Evolutionary conservation across 2,113 vertebrate species (phyloP), one percentile per base, ranked within the genome.

Genomic region (Xenotilapia flavipinnis): DNA sequence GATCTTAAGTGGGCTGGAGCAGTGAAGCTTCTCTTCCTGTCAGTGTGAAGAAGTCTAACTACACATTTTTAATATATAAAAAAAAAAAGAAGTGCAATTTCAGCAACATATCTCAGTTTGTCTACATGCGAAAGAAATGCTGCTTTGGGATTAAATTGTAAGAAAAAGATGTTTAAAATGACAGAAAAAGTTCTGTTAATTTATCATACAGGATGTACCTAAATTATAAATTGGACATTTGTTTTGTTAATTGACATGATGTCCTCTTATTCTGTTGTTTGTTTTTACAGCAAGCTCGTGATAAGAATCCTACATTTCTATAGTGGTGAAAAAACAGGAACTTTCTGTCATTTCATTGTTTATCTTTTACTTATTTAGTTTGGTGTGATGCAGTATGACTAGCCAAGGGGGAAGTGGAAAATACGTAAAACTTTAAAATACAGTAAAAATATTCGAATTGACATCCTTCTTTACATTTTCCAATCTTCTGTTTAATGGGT

Each of bases 371-470:
- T 45, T 73, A 70, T 70, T 70, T 42, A 21, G 5, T 26, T 70
- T 15, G n/a, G 38, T 70, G n/a, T 70, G 60, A 36, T 21, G 33
- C 19, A 42, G 38, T 42, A 23, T 4, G 13, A 73, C 3, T 2
- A 42, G 7, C 8, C 21, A 70, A 15, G 38, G n/a, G 65, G 38
- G n/a, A 15, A 23, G 36, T 42, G 12, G 12, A 42, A 70, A 70
- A 70, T 2, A 13, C 7, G 7, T 14, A 70, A 70, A 70, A 42
- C n/a, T 70, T 70, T 15, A 70, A 70, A 70, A 0, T 42, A 23
- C n/a, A 70, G n/a, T 23, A 15, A 26, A 45, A 17, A 10, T 4
- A 0, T 14, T 26, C 0, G 0, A 45, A 26, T 73, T 73, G 26
- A 26, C 5, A 15, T 17, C 40, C 40, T 26, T 1, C 36, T 70